A percentile compares a stretch with the other conserved stretches of the same genome.
Conservation (phyloP, 1,140 invertebrate species). For the Heterodera carotae region DNA sequence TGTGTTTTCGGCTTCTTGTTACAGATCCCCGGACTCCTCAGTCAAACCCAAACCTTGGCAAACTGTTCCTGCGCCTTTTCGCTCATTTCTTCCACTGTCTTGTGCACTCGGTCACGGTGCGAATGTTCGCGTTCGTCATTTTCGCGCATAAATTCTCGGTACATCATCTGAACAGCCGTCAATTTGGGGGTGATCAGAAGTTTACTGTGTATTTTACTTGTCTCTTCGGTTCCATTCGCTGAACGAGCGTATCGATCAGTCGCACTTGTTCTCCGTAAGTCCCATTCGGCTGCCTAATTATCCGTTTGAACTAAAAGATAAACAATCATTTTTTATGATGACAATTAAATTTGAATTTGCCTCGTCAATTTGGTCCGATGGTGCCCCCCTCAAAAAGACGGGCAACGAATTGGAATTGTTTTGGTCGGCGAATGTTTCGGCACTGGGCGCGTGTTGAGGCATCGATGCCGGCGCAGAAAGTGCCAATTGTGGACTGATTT, state of each 20-base stretch:
- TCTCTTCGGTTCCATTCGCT: slow-evolving; percentile 31
- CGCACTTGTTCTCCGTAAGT: slow-evolving; percentile 42
- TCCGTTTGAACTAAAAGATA: slow-evolving; percentile 41
- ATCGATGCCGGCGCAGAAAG: neutral
- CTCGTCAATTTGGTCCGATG: slow-evolving; percentile 39
- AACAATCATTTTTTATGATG: neutral
- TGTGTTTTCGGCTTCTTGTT: no score
- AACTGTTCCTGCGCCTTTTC: slow-evolving; percentile 49
- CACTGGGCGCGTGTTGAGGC: neutral
- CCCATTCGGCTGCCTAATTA: slow-evolving; percentile 47
- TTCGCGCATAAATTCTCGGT: slow-evolving; percentile 49
- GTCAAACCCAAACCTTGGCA: no score
- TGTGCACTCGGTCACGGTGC: slow-evolving; percentile 43
- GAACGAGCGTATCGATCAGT: slow-evolving; percentile 43
- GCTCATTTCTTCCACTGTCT: slow-evolving; percentile 46
- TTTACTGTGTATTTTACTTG: slow-evolving; percentile 19
- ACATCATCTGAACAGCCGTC: slow-evolving; percentile 34
- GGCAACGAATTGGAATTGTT: slow-evolving; percentile 23
- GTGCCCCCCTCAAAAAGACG: slow-evolving; percentile 39
- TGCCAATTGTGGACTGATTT: slow-evolving; percentile 10
- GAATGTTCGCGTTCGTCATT: slow-evolving; percentile 44
- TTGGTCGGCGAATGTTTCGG: neutral
- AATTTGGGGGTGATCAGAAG: neutral
- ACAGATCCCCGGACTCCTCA: no score
- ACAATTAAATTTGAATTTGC: slow-evolving; percentile 15